phyloP scores from a whole-genome alignment of 92 coral and sea anemone species.

The Palythoa grandis region DNA sequence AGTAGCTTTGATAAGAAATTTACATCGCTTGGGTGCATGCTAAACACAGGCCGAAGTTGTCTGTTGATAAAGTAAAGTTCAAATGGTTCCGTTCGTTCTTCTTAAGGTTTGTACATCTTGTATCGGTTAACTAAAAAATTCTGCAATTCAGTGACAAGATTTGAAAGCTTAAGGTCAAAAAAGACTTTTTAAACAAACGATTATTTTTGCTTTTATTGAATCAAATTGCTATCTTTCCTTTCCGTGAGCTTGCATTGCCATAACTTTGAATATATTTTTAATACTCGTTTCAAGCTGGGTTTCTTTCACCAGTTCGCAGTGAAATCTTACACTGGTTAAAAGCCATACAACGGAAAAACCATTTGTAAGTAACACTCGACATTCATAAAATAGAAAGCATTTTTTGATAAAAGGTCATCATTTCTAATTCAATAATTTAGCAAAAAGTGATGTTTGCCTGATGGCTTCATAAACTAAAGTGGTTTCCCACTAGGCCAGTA shows the following conservation, averaged over 20 bases:
- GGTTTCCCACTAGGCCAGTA: background rate
- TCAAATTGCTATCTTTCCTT: background rate
- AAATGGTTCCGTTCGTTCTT: background rate
- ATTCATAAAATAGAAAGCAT: background rate
- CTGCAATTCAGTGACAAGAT: background rate
- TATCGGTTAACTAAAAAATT: background rate
- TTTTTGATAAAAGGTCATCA: background rate
- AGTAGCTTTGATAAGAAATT: conserved; percentile 23
- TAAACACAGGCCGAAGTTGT: background rate
- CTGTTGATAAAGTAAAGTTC: background rate
- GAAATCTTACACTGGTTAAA: background rate
- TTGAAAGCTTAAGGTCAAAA: background rate
- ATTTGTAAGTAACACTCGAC: background rate
- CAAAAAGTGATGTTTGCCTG: background rate
- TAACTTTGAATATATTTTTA: too few species aligned
- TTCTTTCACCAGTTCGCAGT: too few species aligned
- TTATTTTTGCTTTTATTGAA: background rate
- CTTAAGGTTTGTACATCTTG: background rate
- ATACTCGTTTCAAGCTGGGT: too few species aligned
- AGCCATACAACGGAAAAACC: background rate
- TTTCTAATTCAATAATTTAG: background rate
- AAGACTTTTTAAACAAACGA: background rate
- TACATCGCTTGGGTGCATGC: background rate
- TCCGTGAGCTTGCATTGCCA: background rate
- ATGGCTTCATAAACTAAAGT: conserved; percentile 1